Percentiles rank a stretch among this genome's conserved stretches.
Conservation (phyloP, 2,113 vertebrate species). For the Hypocryptadius cinnamomeus region DNA sequence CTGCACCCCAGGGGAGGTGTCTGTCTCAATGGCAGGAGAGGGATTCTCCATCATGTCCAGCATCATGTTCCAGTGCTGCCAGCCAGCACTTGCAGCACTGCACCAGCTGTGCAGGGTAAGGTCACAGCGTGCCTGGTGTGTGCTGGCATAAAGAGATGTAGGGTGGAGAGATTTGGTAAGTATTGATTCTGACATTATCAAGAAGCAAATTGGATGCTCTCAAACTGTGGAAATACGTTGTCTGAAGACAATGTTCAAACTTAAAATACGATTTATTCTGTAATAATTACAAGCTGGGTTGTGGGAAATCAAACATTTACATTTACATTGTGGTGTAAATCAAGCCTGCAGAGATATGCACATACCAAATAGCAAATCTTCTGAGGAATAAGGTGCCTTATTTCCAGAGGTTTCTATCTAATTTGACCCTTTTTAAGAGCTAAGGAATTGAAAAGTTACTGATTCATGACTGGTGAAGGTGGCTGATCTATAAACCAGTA, state of each 20-base stretch:
- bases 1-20: background rate
- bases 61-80: background rate
- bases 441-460: background rate
- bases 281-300: background rate
- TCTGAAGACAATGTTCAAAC: background rate
- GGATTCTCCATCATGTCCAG: background rate
- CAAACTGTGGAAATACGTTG: rapidly evolving
- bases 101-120: rapidly evolving
- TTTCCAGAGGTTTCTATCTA: background rate
- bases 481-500: background rate
- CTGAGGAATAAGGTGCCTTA: background rate
- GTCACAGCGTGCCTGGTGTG: rapidly evolving
- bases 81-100: background rate
- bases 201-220: background rate
- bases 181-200: background rate
- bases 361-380: background rate
- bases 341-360: background rate
- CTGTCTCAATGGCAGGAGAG: background rate
- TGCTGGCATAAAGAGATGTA: background rate
- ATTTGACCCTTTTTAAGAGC: background rate
- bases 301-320: background rate
- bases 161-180: background rate
- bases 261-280: background rate
- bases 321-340: background rate
- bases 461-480: background rate